Evolutionary conservation across 2,113 vertebrate genomes (phyloP).

Genomic region (Saguinus imperator): DNA sequence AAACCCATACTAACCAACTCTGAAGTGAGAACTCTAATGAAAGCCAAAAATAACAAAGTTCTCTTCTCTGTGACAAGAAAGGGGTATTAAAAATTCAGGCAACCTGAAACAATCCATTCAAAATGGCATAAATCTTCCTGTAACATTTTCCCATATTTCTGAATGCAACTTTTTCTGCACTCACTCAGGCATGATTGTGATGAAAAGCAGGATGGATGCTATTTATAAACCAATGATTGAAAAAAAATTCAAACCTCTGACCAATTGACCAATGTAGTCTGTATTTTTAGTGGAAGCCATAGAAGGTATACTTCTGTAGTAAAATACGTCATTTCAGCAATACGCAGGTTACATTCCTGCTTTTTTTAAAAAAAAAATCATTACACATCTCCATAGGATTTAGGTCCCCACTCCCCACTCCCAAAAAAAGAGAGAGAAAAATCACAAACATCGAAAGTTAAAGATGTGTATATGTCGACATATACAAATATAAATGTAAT

Average conservation of each 20-base stretch:
- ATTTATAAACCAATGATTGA: slow-evolving; percentile 35
- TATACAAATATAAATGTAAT: not conserved
- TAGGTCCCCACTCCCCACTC: not conserved
- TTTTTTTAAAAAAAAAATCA: not conserved
- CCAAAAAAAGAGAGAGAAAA: not conserved
- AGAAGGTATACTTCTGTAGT: not conserved
- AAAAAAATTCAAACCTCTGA: not conserved
- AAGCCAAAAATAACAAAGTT: slow-evolving; percentile 27
- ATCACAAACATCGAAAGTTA: not conserved
- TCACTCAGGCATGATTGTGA: not conserved
- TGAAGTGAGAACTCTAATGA: slow-evolving; percentile 66
- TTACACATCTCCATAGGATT: not conserved
- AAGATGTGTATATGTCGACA: not conserved
- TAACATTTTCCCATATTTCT: slow-evolving; percentile 7
- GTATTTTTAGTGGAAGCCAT: not conserved
- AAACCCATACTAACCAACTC: slow-evolving; percentile 25
- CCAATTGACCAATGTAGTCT: not conserved
- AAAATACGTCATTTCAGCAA: not conserved
- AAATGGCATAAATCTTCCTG: not conserved
- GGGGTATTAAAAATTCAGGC: slow-evolving; percentile 59
- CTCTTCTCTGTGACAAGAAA: slow-evolving; percentile 47
- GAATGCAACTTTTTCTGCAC: slow-evolving; percentile 6
- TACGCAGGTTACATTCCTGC: not conserved
- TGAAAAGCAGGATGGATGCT: not conserved
- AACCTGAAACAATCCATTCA: slow-evolving; percentile 61